Evolutionary conservation across 1,140 invertebrate genomes (phyloP).

Genomic region (Drosophila guanche): DNA sequence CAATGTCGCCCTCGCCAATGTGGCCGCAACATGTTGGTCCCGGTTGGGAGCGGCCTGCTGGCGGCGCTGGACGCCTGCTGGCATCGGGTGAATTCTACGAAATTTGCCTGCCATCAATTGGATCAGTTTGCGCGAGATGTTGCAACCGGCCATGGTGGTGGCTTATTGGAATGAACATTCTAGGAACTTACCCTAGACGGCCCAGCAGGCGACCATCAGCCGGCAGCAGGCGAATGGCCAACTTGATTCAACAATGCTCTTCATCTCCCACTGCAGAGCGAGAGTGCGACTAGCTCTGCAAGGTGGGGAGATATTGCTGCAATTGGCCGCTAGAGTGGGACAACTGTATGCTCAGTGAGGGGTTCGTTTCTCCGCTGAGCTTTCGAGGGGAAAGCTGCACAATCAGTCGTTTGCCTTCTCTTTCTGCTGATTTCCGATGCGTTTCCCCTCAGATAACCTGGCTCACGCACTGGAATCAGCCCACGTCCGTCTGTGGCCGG

Average conservation of each 20-base stretch:
- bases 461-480: no score
- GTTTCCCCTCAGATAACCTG: no score
- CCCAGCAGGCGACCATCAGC: conserved; percentile 65
- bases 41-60: conserved; percentile 10
- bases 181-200: conserved; percentile 83
- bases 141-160: conserved; percentile 58
- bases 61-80: conserved; percentile 63
- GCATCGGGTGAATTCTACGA: conserved; percentile 83
- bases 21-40: conserved; percentile 62
- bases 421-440: not conserved
- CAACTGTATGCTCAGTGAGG: conserved; percentile 1
- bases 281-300: no score
- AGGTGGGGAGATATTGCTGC: no score
- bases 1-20: conserved; percentile 30
- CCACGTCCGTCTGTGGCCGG: conserved; percentile 27
- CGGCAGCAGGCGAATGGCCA: conserved; percentile 40
- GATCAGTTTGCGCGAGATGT: conserved; percentile 57
- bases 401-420: not conserved
- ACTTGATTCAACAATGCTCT: conserved; percentile 36
- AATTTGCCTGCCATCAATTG: conserved; percentile 62
- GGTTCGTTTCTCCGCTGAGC: conserved; percentile 48
- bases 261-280: conserved; percentile 1
- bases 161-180: conserved; percentile 82
- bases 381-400: conserved; percentile 14
- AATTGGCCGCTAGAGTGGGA: not conserved